Base-by-base conservation (phyloP, 2,113 vertebrate species). In the Hystrix brachyura region DNA sequence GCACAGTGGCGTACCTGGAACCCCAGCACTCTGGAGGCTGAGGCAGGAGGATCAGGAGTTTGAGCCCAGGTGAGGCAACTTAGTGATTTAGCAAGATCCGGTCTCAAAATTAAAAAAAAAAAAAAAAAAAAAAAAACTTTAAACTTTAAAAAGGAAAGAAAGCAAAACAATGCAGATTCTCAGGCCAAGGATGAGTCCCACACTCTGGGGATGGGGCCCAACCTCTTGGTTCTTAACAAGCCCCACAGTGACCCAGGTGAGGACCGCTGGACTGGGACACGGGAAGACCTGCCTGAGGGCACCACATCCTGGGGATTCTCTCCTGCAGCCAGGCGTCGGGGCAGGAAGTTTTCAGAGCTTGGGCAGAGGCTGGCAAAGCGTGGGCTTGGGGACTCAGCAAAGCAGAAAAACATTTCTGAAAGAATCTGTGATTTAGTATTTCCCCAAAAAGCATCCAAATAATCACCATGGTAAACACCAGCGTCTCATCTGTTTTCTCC, bases 191-290 rank as follows among this genome's bases (percentile, higher is more conserved):
- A 74, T 8, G 84, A 48, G 48, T 7, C 48, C 38, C 38, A 64
- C 10, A 10, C 60, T 69, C 59, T 2, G 76, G 48, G 62, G 27
- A 4, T 1, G 2, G 17, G 21, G 21, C n/a, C 32, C 48, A 27
- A 7, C 38, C 18, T 11, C 38, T 1, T 0, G 15, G 19, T 6
- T 3, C 15, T n/a, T 55, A 32, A 62, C 25, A 29, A 80, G 62
- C 43, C 10, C 29, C 51, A 32, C 7, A 19, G 38, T 7, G 17
- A 57, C 7, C 19, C 9, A 21, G 4, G 8, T 11, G 76, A n/a
- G 86, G 38, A 27, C 67, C 46, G 0, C 4, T 0, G 15, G 87
- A 13, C 60, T 10, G 57, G 90, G 13, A 17, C 0, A 0, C 2
- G 15, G 81, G 38, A 67, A 60, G 27, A 29, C 19, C 29, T 0